Percentiles rank a stretch among this genome's conserved stretches.
phyloP scores from a whole-genome alignment of 2,888 invertebrate genomes.

The Neoaliturus tenellus region DNA sequence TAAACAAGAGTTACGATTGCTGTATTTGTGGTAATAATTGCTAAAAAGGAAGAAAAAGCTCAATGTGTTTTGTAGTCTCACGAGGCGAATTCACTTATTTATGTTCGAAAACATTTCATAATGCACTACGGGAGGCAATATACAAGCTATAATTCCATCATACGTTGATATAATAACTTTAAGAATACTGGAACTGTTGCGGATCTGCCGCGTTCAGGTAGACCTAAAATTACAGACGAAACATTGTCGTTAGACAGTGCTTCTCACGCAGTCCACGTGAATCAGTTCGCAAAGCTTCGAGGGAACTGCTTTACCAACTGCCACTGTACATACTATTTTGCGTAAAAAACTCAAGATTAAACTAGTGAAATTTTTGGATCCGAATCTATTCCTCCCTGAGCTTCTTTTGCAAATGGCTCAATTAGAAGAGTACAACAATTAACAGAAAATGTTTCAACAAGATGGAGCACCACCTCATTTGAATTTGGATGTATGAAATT shows the following conservation, averaged over 20 bases:
- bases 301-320: slow-evolving; percentile 9
- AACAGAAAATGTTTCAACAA: not conserved
- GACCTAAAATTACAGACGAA: slow-evolving; percentile 23
- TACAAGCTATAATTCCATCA: not conserved
- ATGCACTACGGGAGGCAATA: not conserved
- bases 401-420: slow-evolving; percentile 9
- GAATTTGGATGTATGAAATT: not conserved
- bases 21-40: not conserved
- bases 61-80: not conserved
- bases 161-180: not conserved
- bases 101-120: not conserved
- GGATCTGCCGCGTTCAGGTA: slow-evolving; percentile 13
- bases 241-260: not conserved
- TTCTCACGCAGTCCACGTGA: not conserved
- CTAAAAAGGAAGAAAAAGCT: not conserved
- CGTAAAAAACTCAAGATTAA: not conserved
- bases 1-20: not conserved
- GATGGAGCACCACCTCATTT: not conserved
- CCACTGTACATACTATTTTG: not conserved
- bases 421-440: slow-evolving; percentile 13
- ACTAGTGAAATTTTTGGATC: not conserved
- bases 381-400: slow-evolving; percentile 12
- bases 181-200: slow-evolving; percentile 4
- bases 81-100: not conserved
- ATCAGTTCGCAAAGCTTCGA: slow-evolving; percentile 4